Evolutionary conservation across 2,113 vertebrate genomes (phyloP), one percentile per base, ranked within the genome.

Genomic region (Gambusia holbrooki): DNA sequence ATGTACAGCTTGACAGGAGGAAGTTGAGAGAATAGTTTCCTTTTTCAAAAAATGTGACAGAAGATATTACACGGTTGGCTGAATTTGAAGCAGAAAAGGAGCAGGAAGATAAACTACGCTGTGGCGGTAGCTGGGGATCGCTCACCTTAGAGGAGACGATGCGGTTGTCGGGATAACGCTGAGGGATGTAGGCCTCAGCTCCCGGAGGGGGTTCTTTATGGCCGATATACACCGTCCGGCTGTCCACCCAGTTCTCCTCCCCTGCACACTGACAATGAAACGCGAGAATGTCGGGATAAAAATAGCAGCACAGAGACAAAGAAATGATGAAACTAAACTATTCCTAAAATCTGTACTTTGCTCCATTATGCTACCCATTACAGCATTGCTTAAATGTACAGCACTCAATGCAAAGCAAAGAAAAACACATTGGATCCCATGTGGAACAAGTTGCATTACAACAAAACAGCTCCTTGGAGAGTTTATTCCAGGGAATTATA

Each of bases 221-320:
- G 19, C 97, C 97, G 74, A 99, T 95, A 75, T 99, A 99, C 92
- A 99, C 94, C 48, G 97, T 98, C 81, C 98, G 94, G 90, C 92
- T 99, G 95, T 98, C 97, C 92, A 98, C 96, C 96, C 98, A 98
- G 45, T 94, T 96, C 92, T 99, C 98, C 93, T 99, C 97, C 87
- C 98, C 98, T 27, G 95, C 94, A 92, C 98, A 99, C 98, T 99
- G 74, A 82, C 10, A 28, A 64, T 84, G 32, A 86, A 40, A 87
- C 33, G 71, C 74, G 37, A 84, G 25, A 58, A 58, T 58, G 51
- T n/a, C 2, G 25, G 22, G 51, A 58, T 58, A n/a, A 58, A 58
- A 58, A 58, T 17, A 58, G 51, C 32, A 78, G 66, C 29, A 80
- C 54, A 60, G 30, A 7, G 29, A 19, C 0, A 74, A 54, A 66